These are phyloP conservation scores for Congeria kusceri DNA, from an alignment of 2,888 invertebrate genomes.

Conservation along the genomic window DNA sequence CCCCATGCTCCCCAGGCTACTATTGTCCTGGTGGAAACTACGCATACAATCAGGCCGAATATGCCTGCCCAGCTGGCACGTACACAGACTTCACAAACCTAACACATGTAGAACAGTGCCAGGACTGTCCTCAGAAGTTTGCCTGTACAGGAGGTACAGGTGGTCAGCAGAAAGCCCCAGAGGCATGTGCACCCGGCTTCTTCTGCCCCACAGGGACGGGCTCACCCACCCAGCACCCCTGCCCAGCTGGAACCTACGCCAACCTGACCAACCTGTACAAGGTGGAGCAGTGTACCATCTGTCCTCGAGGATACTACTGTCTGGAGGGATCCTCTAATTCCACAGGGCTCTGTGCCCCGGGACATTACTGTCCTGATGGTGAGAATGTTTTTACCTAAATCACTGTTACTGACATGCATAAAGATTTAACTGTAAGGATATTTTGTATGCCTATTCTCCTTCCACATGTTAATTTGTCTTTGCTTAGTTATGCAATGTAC, in stretches of 20 bases:
- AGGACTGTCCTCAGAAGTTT: slow-evolving; percentile 70
- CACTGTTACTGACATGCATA: slow-evolving; percentile 34
- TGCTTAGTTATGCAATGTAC: too few relatives aligned
- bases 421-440: slow-evolving; percentile 59
- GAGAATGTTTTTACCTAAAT: slow-evolving; percentile 60
- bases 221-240: slow-evolving; percentile 78
- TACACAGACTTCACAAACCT: slow-evolving; percentile 82
- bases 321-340: slow-evolving; percentile 77
- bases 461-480: slow-evolving; percentile 61
- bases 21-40: slow-evolving; percentile 83
- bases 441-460: slow-evolving; percentile 66
- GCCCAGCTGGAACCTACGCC: slow-evolving; percentile 82
- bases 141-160: slow-evolving; percentile 82
- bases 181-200: slow-evolving; percentile 80
- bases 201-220: slow-evolving; percentile 82
- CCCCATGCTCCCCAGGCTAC: slow-evolving; percentile 81
- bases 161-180: slow-evolving; percentile 81
- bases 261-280: slow-evolving; percentile 80
- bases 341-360: slow-evolving; percentile 76
- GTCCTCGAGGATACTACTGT: slow-evolving; percentile 82
- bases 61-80: slow-evolving; percentile 82
- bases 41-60: slow-evolving; percentile 78
- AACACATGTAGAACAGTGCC: slow-evolving; percentile 80
- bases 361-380: slow-evolving; percentile 83
- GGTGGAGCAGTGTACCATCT: slow-evolving; percentile 78